Evolutionary conservation across 92 coral and sea anemone species (phyloP).

Genomic region (Galaxea fascicularis): DNA sequence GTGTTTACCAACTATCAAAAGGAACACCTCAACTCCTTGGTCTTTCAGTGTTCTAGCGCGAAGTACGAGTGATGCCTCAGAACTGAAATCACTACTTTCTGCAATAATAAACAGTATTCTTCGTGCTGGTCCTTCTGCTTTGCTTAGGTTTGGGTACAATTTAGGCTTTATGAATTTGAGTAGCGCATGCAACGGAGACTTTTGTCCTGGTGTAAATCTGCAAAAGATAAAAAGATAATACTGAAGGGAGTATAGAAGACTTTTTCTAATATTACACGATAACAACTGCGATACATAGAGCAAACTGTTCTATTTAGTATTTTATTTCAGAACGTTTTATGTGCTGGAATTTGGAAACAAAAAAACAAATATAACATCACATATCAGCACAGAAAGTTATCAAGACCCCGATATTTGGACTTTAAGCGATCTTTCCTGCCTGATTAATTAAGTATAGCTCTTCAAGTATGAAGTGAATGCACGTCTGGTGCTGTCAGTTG

Average conservation of each 20-base stretch:
- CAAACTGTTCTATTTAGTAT: too few species aligned
- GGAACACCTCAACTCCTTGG: slow-evolving; percentile 37
- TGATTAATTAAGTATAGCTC: too few species aligned
- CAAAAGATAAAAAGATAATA: not conserved
- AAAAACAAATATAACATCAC: too few species aligned
- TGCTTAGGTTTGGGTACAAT: not conserved
- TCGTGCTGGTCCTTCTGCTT: not conserved
- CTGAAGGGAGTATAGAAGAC: not conserved
- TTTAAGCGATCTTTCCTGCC: too few species aligned
- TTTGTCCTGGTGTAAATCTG: slow-evolving; percentile 18
- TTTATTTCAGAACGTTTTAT: too few species aligned
- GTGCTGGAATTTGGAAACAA: too few species aligned
- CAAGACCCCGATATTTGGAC: too few species aligned
- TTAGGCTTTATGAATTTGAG: slow-evolving; percentile 1
- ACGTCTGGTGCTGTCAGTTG: too few species aligned
- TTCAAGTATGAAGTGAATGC: too few species aligned
- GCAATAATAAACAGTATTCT: slow-evolving; percentile 23
- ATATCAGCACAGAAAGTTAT: too few species aligned
- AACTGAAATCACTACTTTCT: not conserved
- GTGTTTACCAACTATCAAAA: slow-evolving; percentile 47
- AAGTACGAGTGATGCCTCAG: not conserved
- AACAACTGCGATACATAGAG: too few species aligned
- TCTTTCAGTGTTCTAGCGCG: slow-evolving; percentile 21
- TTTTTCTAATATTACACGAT: too few species aligned
- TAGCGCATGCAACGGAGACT: not conserved